Evolutionary conservation across 2,797 vertebrate species (phyloP).

Genomic region (Channallabes apus): DNA sequence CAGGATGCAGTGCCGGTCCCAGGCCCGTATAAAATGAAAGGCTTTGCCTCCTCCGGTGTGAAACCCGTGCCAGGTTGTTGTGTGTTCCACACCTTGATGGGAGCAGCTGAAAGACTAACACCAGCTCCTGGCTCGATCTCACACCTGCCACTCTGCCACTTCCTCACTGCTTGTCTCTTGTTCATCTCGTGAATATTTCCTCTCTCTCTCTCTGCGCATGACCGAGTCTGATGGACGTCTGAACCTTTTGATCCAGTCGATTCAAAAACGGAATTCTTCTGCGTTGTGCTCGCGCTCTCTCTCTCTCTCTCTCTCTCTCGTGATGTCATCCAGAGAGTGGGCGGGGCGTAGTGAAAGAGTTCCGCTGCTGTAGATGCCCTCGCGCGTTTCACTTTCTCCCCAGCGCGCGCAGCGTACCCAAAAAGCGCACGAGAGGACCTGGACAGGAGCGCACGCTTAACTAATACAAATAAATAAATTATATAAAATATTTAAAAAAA

Average conservation of each 20-base stretch:
- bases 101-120: too few relatives aligned
- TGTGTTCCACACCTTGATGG: too few relatives aligned
- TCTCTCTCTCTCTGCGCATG: background rate
- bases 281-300: background rate
- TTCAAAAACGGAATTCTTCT: background rate
- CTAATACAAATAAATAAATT: background rate
- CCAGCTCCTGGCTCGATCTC: too few relatives aligned
- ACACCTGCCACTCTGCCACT: too few relatives aligned
- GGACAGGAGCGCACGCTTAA: background rate
- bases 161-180: too few relatives aligned
- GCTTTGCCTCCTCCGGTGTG: too few relatives aligned
- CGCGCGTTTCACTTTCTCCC: background rate
- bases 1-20: too few relatives aligned
- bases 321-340: background rate
- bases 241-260: background rate
- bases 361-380: background rate
- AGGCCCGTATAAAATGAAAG: too few relatives aligned
- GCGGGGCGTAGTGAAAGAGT: background rate
- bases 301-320: background rate
- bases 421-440: background rate
- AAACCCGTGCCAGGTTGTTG: too few relatives aligned
- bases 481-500: background rate
- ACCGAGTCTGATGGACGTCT: background rate
- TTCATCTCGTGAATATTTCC: too few relatives aligned
- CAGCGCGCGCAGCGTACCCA: background rate